Percentiles rank a stretch among this genome's conserved stretches.
Evolutionary conservation across 2,113 vertebrate species (phyloP).

Genomic region (Elanus axillaris): DNA sequence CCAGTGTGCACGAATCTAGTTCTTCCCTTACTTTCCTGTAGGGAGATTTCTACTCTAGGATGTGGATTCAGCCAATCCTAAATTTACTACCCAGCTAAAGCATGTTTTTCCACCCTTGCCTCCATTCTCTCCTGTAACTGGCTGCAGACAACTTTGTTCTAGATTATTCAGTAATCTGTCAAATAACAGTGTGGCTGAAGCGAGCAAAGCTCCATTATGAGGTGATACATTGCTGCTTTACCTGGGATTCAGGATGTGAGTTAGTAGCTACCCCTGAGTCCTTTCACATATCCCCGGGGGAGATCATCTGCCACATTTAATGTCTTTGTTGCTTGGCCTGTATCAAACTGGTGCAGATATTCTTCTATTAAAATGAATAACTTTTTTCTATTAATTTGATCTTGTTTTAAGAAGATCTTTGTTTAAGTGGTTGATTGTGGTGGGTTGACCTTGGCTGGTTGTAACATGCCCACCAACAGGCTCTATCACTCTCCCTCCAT

Average conservation of each 20-base stretch:
- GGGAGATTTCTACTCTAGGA: not conserved
- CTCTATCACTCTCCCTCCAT: not conserved
- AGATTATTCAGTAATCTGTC: not conserved
- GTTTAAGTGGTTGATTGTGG: not conserved
- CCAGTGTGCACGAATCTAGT: not conserved
- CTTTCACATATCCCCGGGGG: not conserved
- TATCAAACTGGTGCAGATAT: not conserved
- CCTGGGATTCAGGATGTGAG: not conserved
- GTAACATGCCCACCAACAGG: not conserved
- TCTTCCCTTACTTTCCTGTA: not conserved
- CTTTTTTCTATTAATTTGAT: not conserved
- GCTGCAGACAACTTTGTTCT: not conserved
- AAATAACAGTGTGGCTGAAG: not conserved
- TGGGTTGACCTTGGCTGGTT: not conserved
- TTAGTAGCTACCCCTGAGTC: not conserved
- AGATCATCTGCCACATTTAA: not conserved
- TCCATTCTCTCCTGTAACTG: not conserved
- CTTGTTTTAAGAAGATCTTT: not conserved
- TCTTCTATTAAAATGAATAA: not conserved
- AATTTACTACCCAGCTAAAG: not conserved
- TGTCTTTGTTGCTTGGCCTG: not conserved
- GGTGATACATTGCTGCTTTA: not conserved
- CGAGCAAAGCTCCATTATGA: not conserved
- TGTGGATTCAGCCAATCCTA: not conserved
- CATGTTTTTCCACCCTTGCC: not conserved